Base-by-base conservation (phyloP, 2,113 vertebrate species). In the Platichthys stellatus region DNA sequence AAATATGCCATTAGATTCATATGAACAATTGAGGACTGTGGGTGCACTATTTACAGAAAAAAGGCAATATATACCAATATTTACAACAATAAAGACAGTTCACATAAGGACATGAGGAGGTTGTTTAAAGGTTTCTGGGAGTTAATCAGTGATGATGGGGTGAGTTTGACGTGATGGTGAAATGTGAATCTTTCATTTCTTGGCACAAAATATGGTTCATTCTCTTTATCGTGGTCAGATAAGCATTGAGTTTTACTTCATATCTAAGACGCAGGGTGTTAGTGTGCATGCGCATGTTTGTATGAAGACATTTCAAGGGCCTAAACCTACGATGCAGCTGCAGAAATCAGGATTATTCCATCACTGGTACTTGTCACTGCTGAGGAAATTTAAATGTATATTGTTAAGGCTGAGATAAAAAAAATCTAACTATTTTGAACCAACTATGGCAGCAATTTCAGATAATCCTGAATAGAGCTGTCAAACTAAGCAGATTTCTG, bases 1-100 rank as follows among this genome's bases (percentile, higher is more conserved):
- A 96, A 96, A 96, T 95, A 96, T 95, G 95, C 93, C 93, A 93
- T 95, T 92, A 92, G 92, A 94, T 93, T 94, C 90, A 93, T 95
- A 94, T 95, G 78, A 93, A 96, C 94, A 95, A 91, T 94, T 94
- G 89, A 92, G 91, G 89, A 92, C 87, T 59, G 84, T 82, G 89
- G 89, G 88, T 91, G 90, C 89, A 89, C 80, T 95, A 95, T 96
- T 93, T 96, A 96, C 95, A 96, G 84, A 93, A 91, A 90, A 88
- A 85, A 90, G 92, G 89, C 94, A 85, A 92, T 93, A 93, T 93
- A 90, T 92, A 93, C 86, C 88, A 91, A 92, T 94, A 95, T 95
- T 92, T 95, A 95, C 94, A 95, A 92, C 90, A 91, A 67, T 81
- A 90, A 90, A 84, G 90, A 90, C 86, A 65, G 86, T 90, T 92